Conservation (phyloP, 2,797 vertebrate species). For the Carapus acus region DNA sequence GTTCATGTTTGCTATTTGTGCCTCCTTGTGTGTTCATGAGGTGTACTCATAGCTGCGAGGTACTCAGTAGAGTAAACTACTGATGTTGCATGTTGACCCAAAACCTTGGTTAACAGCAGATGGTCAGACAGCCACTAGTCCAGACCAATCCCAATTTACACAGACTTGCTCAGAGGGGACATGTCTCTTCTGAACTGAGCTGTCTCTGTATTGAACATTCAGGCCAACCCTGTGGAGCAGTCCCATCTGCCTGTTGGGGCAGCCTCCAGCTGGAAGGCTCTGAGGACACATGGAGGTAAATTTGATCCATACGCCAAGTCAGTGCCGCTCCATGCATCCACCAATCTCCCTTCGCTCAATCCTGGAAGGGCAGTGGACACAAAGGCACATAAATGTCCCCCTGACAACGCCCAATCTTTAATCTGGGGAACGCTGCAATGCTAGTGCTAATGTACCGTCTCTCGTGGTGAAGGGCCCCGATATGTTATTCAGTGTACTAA, state of each 20-base stretch:
- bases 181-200: slow-evolving; percentile 66
- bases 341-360: slow-evolving; percentile 34
- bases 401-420: slow-evolving; percentile 26
- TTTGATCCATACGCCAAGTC: slow-evolving; percentile 48
- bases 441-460: slow-evolving; percentile 24
- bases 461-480: slow-evolving; percentile 24
- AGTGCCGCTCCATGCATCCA: slow-evolving; percentile 48
- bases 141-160: slow-evolving; percentile 36
- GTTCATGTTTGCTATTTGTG: slow-evolving; percentile 2
- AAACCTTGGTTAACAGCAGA: slow-evolving; percentile 5
- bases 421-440: slow-evolving; percentile 19
- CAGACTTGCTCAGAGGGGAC: slow-evolving; percentile 51
- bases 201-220: slow-evolving; percentile 70
- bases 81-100: slow-evolving; percentile 2
- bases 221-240: slow-evolving; percentile 71
- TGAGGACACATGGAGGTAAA: slow-evolving; percentile 71
- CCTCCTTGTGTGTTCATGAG: neutral
- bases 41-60: neutral
- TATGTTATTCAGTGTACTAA: too few relatives aligned
- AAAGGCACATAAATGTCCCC: slow-evolving; percentile 33
- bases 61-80: neutral
- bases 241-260: slow-evolving; percentile 67
- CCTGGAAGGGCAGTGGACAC: slow-evolving; percentile 42
- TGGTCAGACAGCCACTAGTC: slow-evolving; percentile 16
- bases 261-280: slow-evolving; percentile 71